A percentile compares a stretch with the other conserved stretches of the same genome.
Evolutionary conservation across 2,113 vertebrate genomes (phyloP).

Genomic region (Colinus virginianus): DNA sequence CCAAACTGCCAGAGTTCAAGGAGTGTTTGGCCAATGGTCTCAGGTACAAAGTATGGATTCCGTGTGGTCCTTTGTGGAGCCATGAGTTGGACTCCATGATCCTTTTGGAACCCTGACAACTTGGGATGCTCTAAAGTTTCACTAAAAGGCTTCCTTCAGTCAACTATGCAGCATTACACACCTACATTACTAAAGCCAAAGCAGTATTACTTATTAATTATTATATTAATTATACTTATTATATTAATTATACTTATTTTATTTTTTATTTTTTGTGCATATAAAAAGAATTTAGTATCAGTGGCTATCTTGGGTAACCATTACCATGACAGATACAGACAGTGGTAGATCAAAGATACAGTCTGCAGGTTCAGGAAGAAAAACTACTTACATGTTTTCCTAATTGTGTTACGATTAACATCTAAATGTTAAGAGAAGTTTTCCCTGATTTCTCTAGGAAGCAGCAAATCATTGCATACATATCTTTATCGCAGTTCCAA

Average conservation of each 20-base stretch:
- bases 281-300: not conserved
- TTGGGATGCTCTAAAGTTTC: not conserved
- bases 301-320: not conserved
- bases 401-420: not conserved
- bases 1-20: too few relatives aligned
- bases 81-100: not conserved
- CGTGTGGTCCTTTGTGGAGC: too few relatives aligned
- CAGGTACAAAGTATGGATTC: too few relatives aligned
- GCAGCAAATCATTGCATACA: not conserved
- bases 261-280: not conserved
- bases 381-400: not conserved
- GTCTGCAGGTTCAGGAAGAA: not conserved
- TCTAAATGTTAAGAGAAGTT: not conserved
- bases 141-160: not conserved
- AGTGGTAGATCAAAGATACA: not conserved
- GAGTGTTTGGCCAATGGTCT: too few relatives aligned
- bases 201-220: not conserved
- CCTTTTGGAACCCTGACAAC: not conserved
- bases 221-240: too few relatives aligned
- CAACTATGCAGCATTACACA: rapidly evolving
- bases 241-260: too few relatives aligned
- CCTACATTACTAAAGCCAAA: not conserved
- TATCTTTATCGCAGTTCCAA: not conserved
- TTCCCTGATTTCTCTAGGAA: not conserved
- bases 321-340: not conserved